Conservation (phyloP, 2,113 vertebrate genomes). For the Rhegmatorhina hoffmannsi region DNA sequence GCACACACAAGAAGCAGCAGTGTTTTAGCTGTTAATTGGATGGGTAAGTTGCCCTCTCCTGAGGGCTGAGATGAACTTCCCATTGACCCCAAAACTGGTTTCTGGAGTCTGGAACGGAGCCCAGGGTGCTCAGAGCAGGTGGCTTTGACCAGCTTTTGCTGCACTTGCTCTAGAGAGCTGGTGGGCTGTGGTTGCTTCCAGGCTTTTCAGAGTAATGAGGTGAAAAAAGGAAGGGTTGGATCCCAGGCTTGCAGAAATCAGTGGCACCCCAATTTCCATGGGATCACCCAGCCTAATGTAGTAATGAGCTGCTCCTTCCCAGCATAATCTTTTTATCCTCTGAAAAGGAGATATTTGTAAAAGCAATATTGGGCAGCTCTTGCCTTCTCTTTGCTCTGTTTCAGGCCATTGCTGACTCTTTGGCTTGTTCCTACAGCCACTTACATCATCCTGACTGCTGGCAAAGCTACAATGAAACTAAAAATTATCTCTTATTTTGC, state of each 20-base stretch:
- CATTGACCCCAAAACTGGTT: not conserved
- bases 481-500: not conserved
- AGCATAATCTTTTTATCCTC: not conserved
- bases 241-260: not conserved
- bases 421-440: not conserved
- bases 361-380: not conserved
- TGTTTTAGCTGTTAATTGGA: conserved; percentile 35
- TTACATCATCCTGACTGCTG: not conserved
- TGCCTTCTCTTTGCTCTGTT: not conserved
- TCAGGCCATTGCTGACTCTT: not conserved
- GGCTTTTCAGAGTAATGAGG: not conserved
- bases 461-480: accelerated
- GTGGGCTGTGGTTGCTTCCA: not conserved
- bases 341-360: not conserved
- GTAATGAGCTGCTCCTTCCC: not conserved
- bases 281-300: not conserved
- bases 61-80: conserved; percentile 26
- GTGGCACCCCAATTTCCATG: not conserved
- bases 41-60: conserved; percentile 19
- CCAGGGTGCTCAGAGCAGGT: not conserved
- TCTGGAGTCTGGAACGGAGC: conserved; percentile 6
- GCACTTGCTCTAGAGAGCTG: not conserved
- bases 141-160: not conserved
- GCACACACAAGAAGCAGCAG: not conserved
- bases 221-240: not conserved